Evolutionary conservation across 2,113 vertebrate species (phyloP).

Genomic region (Plecotus auritus): DNA sequence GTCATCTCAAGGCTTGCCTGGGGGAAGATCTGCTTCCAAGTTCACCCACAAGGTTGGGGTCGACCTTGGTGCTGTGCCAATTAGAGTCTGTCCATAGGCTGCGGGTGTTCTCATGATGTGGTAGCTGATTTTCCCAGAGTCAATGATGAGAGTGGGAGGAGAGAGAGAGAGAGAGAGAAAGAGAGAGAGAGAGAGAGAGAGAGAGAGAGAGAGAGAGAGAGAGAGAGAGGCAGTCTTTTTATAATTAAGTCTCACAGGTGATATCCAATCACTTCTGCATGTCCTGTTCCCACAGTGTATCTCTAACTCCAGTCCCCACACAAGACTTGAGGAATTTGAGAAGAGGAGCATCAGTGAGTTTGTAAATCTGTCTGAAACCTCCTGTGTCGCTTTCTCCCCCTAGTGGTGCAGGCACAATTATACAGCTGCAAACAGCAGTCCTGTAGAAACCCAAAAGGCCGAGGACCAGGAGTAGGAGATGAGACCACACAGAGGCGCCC

Average conservation of each 20-base stretch:
- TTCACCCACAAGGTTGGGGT: neutral
- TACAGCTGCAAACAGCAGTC: neutral
- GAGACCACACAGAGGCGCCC: neutral
- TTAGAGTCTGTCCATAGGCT: neutral
- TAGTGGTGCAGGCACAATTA: neutral
- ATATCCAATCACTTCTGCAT: neutral
- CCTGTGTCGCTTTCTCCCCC: neutral
- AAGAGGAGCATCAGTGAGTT: neutral
- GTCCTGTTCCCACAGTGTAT: neutral
- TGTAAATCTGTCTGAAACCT: neutral
- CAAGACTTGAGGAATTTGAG: neutral
- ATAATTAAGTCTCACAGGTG: neutral
- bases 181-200: neutral
- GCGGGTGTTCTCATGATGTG: neutral
- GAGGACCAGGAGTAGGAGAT: neutral
- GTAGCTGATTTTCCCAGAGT: neutral
- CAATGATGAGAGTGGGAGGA: neutral
- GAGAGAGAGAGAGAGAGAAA: fast-evolving
- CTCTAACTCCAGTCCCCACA: neutral
- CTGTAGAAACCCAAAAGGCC: neutral
- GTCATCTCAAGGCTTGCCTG: neutral
- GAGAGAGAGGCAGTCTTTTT: neutral
- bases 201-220: neutral
- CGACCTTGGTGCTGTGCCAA: neutral
- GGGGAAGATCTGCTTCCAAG: neutral